Base-by-base conservation (phyloP, 2,888 invertebrate species). In the Spisula subtruncata region DNA sequence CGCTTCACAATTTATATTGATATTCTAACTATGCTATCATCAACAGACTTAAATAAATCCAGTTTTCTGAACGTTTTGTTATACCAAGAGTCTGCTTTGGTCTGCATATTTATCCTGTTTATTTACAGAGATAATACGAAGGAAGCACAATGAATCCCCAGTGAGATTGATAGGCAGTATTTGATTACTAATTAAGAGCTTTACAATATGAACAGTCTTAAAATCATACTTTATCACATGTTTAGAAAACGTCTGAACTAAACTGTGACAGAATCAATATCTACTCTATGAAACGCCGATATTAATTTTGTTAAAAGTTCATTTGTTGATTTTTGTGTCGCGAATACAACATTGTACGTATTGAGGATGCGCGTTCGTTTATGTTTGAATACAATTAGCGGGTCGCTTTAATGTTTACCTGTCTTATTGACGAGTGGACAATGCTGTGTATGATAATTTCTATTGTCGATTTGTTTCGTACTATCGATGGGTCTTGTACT, bases 131-230 rank as follows among this genome's bases (percentile, higher is more conserved):
- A 66, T 66, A 66, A 66, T 25, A 35, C 16, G 18, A 32, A 75
- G 29, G 35, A 75, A 35, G 16, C 35, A 32, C 10, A 32, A 32
- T 81, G 12, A 81, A 32, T 54, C 29, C 25, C 54, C 81, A 54
- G 29, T 5, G 54, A 0, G 29, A 54, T 16, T 46, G 66, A 84
- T 84, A 84, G 46, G 20, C 16, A 14, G 5, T 84, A 75, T 75
- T 84, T 84, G 32, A 29, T 48, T 60, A 35, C 35, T 84, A 75
- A 75, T 75, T 51, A 75, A 48, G 46, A 12, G 71, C 18, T 75
- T 84, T 84, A 25, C 75, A 8, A 14, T 75, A 35, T 75, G 75
- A 32, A 75, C 75, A 35, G 18, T 35, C 75, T 35, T 32, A 10
- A 75, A 75, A 75, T 75, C 14, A 75, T 1, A 10, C 12, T 75